These are phyloP conservation scores for Phrynocephalus versicolor DNA, from an alignment of 2,113 vertebrate genomes.

Conservation along the genomic window DNA sequence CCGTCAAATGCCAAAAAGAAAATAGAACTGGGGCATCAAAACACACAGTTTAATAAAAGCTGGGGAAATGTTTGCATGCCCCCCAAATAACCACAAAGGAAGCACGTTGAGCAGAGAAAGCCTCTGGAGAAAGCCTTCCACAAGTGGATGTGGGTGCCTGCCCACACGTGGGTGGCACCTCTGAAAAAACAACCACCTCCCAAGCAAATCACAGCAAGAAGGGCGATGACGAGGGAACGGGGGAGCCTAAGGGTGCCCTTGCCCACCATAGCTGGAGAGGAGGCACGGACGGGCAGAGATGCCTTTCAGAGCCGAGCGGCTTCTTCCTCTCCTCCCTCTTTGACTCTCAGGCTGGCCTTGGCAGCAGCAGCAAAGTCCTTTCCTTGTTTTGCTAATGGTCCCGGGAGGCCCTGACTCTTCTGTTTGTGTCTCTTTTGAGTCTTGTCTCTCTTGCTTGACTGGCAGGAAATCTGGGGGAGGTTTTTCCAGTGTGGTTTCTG, in stretches of 20 bases:
- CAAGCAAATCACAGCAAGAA: too few species aligned
- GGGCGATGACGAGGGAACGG: too few species aligned
- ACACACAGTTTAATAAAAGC: background rate
- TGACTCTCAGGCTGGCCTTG: slow-evolving; percentile 22
- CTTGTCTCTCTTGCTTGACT: background rate
- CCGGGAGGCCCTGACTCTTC: slow-evolving; percentile 50
- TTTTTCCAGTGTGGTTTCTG: slow-evolving; percentile 61
- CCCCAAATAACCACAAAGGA: background rate
- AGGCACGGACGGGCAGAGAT: slow-evolving; percentile 11
- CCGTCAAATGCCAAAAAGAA: too few species aligned
- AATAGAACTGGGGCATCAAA: background rate
- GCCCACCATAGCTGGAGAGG: background rate
- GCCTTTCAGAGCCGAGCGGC: slow-evolving; percentile 9
- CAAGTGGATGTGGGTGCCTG: too few species aligned
- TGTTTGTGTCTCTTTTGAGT: slow-evolving; percentile 1
- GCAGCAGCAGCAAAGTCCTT: slow-evolving; percentile 43
- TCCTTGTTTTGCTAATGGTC: slow-evolving; percentile 67
- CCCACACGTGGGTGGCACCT: too few species aligned
- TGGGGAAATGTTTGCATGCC: background rate
- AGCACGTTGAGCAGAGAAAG: too few species aligned
- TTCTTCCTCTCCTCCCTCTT: slow-evolving; percentile 2
- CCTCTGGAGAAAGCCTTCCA: too few species aligned
- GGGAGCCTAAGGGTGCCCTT: too few species aligned
- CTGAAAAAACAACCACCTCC: too few species aligned
- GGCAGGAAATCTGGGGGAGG: background rate